Conservation (phyloP, 2,113 vertebrate species). For the Athene cunicularia region DNA sequence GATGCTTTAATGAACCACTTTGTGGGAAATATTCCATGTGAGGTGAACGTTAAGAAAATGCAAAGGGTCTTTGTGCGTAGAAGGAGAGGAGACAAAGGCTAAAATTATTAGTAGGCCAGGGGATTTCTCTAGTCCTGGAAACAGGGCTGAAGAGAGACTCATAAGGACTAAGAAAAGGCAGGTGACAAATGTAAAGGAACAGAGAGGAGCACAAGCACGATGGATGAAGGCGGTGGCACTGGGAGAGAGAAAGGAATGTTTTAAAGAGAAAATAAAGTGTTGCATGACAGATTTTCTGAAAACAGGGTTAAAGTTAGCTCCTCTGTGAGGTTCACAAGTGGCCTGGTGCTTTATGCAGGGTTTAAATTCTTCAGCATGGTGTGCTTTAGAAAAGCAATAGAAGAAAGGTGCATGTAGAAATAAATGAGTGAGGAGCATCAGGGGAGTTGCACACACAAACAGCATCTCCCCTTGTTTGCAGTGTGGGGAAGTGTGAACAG, state of each 20-base stretch:
- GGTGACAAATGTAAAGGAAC: not conserved
- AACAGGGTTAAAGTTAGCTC: not conserved
- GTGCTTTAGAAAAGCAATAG: not conserved
- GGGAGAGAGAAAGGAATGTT: not conserved
- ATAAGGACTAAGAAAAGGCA: not conserved
- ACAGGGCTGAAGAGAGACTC: not conserved
- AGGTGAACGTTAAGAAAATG: not conserved
- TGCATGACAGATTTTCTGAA: not conserved
- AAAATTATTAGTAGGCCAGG: not conserved
- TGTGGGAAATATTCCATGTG: not conserved
- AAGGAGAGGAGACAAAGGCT: not conserved
- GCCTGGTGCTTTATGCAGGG: not conserved
- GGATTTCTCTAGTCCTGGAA: not conserved
- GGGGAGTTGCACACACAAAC: not conserved
- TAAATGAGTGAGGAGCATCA: not conserved
- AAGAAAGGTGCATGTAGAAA: not conserved
- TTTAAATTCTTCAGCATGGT: not conserved
- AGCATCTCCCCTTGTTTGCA: not conserved
- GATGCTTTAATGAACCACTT: constrained; percentile 15
- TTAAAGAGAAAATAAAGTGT: not conserved
- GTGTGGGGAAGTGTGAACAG: not conserved
- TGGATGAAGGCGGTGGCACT: not conserved
- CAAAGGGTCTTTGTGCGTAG: not conserved
- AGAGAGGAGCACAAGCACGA: not conserved
- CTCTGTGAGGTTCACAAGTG: not conserved